Percentiles rank a stretch among this genome's conserved stretches.
These are phyloP conservation scores for Crotalus helleri DNA, from an alignment of 2,113 vertebrate genomes.

Conservation along the genomic window DNA sequence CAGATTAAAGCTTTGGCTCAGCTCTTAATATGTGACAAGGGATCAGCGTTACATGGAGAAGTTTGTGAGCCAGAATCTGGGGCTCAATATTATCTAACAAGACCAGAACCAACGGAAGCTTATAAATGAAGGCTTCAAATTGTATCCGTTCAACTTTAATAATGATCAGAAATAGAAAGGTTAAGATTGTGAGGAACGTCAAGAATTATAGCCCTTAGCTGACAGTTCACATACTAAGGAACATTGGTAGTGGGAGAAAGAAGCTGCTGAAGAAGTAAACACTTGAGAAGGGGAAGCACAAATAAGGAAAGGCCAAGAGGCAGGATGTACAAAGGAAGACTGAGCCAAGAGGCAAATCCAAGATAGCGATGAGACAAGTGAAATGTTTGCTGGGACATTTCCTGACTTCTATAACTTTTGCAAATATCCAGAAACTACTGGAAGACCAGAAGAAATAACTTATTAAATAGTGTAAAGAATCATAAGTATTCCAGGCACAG, in stretches of 20 bases:
- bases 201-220: not conserved
- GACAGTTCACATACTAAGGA: not conserved
- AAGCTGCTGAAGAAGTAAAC: not conserved
- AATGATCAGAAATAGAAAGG: not conserved
- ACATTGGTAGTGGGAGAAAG: not conserved
- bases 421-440: not conserved
- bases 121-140: not conserved
- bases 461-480: not conserved
- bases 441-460: not conserved
- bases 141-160: not conserved
- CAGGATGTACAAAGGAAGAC: constrained; percentile 3
- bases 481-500: not conserved
- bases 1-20: not conserved
- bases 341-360: not conserved
- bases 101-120: no score
- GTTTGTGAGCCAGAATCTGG: not conserved
- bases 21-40: not conserved
- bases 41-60: not conserved
- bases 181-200: not conserved
- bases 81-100: not conserved
- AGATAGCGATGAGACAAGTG: not conserved
- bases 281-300: not conserved
- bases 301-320: not conserved
- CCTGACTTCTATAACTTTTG: not conserved
- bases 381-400: not conserved